Percentiles rank a stretch among this genome's conserved stretches.
These are phyloP conservation scores for Cotesia chilonis DNA, from an alignment of 1,140 invertebrate genomes.

Conservation along the genomic window DNA sequence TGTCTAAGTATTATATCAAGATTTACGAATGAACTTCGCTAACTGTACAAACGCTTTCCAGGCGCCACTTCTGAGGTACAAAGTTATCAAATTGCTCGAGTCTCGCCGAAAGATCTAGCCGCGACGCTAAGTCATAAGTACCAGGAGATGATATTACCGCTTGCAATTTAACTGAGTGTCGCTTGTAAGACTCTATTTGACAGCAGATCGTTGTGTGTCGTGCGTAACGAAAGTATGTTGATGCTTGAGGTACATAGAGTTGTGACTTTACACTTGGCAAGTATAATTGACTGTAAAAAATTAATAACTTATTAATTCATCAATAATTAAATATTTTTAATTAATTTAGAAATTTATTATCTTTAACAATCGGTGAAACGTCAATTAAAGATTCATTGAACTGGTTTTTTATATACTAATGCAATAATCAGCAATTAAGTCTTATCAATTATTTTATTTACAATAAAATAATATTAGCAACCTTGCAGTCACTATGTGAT, in stretches of 20 bases:
- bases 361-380: no score
- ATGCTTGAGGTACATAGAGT: slow-evolving; percentile 60
- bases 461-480: no score
- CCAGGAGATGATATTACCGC: slow-evolving; percentile 57
- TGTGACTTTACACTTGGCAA: slow-evolving; percentile 59
- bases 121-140: slow-evolving; percentile 61
- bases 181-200: slow-evolving; percentile 52
- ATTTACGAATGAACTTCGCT: slow-evolving; percentile 45
- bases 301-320: slow-evolving; percentile 2
- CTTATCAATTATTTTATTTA: no score
- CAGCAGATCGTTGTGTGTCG: slow-evolving; percentile 59
- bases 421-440: no score
- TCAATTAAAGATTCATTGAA: no score
- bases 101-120: slow-evolving; percentile 58
- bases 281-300: slow-evolving; percentile 49
- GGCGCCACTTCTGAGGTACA: slow-evolving; percentile 58
- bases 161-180: slow-evolving; percentile 51
- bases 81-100: slow-evolving; percentile 55
- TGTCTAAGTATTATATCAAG: background rate
- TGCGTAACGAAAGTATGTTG: slow-evolving; percentile 60
- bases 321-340: slow-evolving; percentile 1
- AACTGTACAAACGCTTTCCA: slow-evolving; percentile 61
- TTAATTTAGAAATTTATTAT: no score
- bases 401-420: no score
- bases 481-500: no score